Conservation (phyloP, 2,797 vertebrate species). For the Epinephelus coioides region DNA sequence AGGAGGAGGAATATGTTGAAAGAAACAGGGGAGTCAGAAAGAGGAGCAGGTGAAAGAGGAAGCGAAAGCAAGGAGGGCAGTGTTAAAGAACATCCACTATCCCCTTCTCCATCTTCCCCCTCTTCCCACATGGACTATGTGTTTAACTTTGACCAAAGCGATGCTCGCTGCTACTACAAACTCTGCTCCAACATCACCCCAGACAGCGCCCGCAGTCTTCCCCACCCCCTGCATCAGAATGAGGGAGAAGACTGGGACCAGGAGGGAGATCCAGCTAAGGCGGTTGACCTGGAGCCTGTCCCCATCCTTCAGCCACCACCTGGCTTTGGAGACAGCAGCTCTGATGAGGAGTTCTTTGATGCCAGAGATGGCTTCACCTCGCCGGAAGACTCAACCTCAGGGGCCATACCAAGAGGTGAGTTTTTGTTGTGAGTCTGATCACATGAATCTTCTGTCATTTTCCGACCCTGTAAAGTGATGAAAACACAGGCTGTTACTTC, state of each 20-base stretch:
- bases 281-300: slow-evolving; percentile 29
- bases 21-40: slow-evolving; percentile 34
- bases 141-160: slow-evolving; percentile 85
- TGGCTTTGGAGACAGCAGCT: slow-evolving; percentile 94
- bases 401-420: slow-evolving; percentile 79
- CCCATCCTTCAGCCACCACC: slow-evolving; percentile 88
- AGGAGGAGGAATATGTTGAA: slow-evolving; percentile 38
- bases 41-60: slow-evolving; percentile 51
- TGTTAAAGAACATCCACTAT: slow-evolving; percentile 8
- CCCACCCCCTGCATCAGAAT: slow-evolving; percentile 18
- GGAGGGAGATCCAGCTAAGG: slow-evolving; percentile 20
- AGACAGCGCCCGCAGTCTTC: slow-evolving; percentile 82
- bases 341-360: slow-evolving; percentile 97
- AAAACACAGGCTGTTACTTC: background rate
- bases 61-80: slow-evolving; percentile 26
- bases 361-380: slow-evolving; percentile 92
- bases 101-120: slow-evolving; percentile 42
- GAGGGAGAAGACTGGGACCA: slow-evolving; percentile 23
- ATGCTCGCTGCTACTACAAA: slow-evolving; percentile 87
- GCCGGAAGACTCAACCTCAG: slow-evolving; percentile 79
- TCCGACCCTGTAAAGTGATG: background rate
- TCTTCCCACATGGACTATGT: slow-evolving; percentile 75
- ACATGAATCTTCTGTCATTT: background rate
- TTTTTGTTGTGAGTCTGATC: slow-evolving; percentile 16
- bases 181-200: slow-evolving; percentile 90